A percentile compares a stretch with the other conserved stretches of the same genome.
These are phyloP conservation scores for Heliconius eleuchia DNA, from an alignment of 1,140 invertebrate genomes.

Conservation along the genomic window DNA sequence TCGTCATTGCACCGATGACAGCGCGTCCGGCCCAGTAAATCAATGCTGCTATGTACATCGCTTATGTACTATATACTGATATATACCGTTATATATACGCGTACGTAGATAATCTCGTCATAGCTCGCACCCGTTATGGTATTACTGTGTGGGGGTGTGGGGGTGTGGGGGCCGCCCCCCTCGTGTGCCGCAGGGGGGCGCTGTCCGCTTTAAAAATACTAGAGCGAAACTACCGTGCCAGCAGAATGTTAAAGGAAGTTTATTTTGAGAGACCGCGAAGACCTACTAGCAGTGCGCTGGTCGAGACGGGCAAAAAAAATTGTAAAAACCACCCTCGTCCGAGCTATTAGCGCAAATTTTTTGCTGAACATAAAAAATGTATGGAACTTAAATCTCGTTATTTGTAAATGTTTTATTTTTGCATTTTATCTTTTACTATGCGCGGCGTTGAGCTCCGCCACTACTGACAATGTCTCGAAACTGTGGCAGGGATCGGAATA, in stretches of 20 bases:
- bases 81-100: conserved; percentile 69
- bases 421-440: background rate
- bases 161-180: conserved; percentile 43
- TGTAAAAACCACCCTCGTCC: conserved; percentile 53
- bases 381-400: conserved; percentile 47
- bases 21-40: conserved; percentile 73
- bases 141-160: conserved; percentile 73
- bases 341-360: conserved; percentile 62
- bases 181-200: conserved; percentile 67
- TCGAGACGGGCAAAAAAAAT: conserved; percentile 63
- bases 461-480: too few species aligned
- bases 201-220: conserved; percentile 80
- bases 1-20: conserved; percentile 63
- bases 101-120: conserved; percentile 81
- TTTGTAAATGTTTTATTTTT: conserved; percentile 21
- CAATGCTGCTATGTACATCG: conserved; percentile 77
- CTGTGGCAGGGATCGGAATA: too few species aligned
- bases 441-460: too few species aligned
- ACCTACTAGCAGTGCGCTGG: conserved; percentile 52
- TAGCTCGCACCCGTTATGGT: conserved; percentile 80
- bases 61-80: conserved; percentile 72
- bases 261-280: conserved; percentile 75
- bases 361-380: conserved; percentile 41
- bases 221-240: conserved; percentile 71
- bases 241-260: conserved; percentile 75